Evolutionary conservation across 1,140 invertebrate genomes (phyloP).

Genomic region (Lepidurus packardi): DNA sequence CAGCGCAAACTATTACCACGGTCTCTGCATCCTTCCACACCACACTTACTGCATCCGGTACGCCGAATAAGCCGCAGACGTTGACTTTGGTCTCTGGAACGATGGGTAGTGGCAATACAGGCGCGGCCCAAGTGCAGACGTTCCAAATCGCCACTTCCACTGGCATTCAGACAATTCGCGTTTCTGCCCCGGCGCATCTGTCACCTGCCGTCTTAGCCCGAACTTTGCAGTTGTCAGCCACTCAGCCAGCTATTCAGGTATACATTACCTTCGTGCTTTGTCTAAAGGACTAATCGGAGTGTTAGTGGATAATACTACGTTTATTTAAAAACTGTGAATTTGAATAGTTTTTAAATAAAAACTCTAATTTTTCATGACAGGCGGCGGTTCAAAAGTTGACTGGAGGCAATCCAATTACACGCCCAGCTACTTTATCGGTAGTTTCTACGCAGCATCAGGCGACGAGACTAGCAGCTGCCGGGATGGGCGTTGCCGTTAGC

Average conservation of each 20-base stretch:
- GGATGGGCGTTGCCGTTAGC: background rate
- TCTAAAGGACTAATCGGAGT: background rate
- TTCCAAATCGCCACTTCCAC: constrained; percentile 48
- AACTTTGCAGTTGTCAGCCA: constrained; percentile 32
- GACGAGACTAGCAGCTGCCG: background rate
- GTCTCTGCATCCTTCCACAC: constrained; percentile 11
- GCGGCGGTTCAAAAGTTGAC: constrained; percentile 9
- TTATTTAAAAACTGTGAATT: too few relatives aligned
- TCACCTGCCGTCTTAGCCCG: constrained; percentile 30
- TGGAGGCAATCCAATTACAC: background rate
- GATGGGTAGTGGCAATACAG: constrained; percentile 32
- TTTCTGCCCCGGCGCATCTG: constrained; percentile 41
- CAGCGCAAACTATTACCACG: constrained; percentile 24
- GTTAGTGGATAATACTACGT: too few relatives aligned
- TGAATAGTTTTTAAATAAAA: too few relatives aligned
- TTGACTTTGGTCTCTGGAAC: constrained; percentile 25
- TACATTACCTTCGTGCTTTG: background rate
- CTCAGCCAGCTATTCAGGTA: constrained; percentile 32
- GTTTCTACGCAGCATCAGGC: background rate
- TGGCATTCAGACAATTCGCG: constrained; percentile 50
- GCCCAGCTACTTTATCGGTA: background rate
- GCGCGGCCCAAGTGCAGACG: constrained; percentile 39
- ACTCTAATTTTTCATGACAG: background rate
- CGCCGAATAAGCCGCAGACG: background rate
- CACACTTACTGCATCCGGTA: background rate